A percentile compares a stretch with the other conserved stretches of the same genome.
Conservation (phyloP, 2,113 vertebrate genomes). For the Callorhinus ursinus region DNA sequence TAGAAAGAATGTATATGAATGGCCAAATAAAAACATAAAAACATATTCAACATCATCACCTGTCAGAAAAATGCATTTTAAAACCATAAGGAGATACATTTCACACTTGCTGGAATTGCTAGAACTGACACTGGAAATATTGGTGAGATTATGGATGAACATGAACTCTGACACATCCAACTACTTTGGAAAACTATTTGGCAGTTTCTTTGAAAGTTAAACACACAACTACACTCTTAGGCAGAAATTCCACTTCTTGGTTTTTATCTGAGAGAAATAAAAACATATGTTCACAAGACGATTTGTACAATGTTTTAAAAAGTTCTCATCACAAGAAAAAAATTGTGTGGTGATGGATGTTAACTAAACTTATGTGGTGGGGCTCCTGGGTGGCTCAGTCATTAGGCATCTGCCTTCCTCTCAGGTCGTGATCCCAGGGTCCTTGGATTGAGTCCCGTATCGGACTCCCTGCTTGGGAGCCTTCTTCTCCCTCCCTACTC, state of each 20-base stretch:
- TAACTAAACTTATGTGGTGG: background rate
- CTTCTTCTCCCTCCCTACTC: background rate
- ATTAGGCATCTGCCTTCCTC: background rate
- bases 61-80: constrained; percentile 32
- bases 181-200: background rate
- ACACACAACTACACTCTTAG: background rate
- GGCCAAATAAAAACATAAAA: background rate
- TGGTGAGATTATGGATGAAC: background rate
- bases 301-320: background rate
- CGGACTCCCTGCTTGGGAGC: background rate
- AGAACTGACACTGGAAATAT: background rate
- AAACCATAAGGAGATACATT: background rate
- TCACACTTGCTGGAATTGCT: background rate
- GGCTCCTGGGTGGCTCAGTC: too few relatives aligned
- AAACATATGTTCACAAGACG: background rate
- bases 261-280: background rate
- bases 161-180: background rate
- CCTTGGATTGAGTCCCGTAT: background rate
- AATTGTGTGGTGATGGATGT: background rate
- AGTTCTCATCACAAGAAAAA: background rate
- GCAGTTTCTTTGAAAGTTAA: background rate
- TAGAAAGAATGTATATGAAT: background rate
- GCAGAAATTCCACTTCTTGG: background rate
- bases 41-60: background rate
- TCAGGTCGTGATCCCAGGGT: background rate